These are phyloP conservation scores for Gryllus bimaculatus DNA, from an alignment of 1,140 invertebrate species.

Conservation along the genomic window DNA sequence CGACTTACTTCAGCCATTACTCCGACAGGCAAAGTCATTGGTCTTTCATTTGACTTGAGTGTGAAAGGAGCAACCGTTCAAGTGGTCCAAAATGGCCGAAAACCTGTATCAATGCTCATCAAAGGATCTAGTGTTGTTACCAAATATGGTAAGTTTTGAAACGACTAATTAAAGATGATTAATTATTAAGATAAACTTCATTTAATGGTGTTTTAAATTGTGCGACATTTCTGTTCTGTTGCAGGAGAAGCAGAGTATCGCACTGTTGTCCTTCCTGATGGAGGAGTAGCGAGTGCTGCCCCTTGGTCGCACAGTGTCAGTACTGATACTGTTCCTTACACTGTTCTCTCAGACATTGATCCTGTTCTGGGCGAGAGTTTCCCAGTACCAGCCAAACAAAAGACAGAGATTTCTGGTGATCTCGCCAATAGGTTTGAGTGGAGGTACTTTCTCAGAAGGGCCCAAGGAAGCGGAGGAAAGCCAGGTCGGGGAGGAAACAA, in stretches of 20 bases:
- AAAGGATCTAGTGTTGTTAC: slow-evolving; percentile 77
- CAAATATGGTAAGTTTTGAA: slow-evolving; percentile 42
- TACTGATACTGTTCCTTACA: slow-evolving; percentile 77
- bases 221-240: not conserved
- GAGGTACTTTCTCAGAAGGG: slow-evolving; percentile 74
- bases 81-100: slow-evolving; percentile 70
- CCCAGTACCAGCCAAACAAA: slow-evolving; percentile 80
- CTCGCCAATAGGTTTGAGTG: slow-evolving; percentile 89
- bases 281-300: slow-evolving; percentile 64
- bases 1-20: slow-evolving; percentile 80
- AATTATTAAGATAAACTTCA: not conserved
- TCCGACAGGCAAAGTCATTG: slow-evolving; percentile 82
- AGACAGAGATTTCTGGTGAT: slow-evolving; percentile 74
- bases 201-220: not conserved
- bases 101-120: slow-evolving; percentile 74
- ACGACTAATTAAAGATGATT: not conserved
- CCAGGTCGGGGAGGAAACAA: slow-evolving; percentile 45
- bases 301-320: slow-evolving; percentile 76
- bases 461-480: slow-evolving; percentile 38
- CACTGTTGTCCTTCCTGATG: slow-evolving; percentile 70
- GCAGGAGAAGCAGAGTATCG: slow-evolving; percentile 64
- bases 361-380: slow-evolving; percentile 78
- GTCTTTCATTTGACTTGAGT: slow-evolving; percentile 75
- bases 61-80: slow-evolving; percentile 79
- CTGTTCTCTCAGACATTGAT: slow-evolving; percentile 71